Evolutionary conservation across 2,888 invertebrate genomes (phyloP), one percentile per base, ranked within the genome.

Genomic region (Trichopria drosophilae): DNA sequence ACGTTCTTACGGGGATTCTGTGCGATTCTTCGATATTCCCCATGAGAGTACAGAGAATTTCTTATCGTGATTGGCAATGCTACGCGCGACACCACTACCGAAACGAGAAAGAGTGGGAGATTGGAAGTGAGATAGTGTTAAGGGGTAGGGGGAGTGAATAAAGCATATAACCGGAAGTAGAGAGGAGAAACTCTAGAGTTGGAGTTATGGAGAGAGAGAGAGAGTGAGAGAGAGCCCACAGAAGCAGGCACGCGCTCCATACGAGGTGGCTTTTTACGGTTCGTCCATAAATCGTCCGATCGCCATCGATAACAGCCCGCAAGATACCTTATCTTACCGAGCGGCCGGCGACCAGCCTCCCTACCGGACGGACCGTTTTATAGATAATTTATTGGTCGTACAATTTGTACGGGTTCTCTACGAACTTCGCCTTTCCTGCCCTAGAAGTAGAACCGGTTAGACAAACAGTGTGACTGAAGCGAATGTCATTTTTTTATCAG

Each of bases 251-350:
- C 48, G 59, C 59, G 57, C 40, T 34, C 48, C 52, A 51, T 43
- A 39, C 41, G 52, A 53, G 57, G 55, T 41, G 50, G 61, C 62
- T 65, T 63, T 69, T 66, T 60, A 59, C 59, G 56, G 57, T 40
- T 42, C 35, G 29, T 37, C 58, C 68, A 71, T 71, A 71, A 71
- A 72, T 71, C 64, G 62, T 60, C 49, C 60, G 68, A 71, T 71
- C 67, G 69, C 61, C 64, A 66, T 71, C 69, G 71, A 72, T 72
- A 71, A 69, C 68, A 66, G 62, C 59, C 63, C 62, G 59, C 67
- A 65, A 68, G 68, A 70, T 70, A 69, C 60, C 61, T 61, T 70
- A 71, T 68, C 68, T 59, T 48, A 55, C 53, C 55, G 44, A 45
- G 39, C 57, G 56, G 46, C 54, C 58, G 54, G 53, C 56, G 49